Evolutionary conservation across 64 coral and sea anemone species (phyloP).

Genomic region (Montipora cactus): DNA sequence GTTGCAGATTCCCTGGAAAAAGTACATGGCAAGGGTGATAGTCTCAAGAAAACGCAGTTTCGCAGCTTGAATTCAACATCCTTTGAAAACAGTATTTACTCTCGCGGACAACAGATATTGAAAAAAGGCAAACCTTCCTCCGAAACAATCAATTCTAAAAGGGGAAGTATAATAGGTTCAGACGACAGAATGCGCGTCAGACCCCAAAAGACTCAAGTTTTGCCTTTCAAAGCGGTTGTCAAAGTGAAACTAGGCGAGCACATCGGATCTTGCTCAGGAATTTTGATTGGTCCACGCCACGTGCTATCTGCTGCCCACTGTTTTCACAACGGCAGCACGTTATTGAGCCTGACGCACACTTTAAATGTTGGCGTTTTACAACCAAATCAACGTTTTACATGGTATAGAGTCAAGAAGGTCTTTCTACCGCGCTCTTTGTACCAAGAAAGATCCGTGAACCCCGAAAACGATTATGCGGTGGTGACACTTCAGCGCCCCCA

Average conservation of each 20-base stretch:
- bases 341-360: background rate
- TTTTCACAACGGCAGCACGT: background rate
- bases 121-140: background rate
- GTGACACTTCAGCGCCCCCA: background rate
- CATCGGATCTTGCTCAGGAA: slow-evolving; percentile 7
- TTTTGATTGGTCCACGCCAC: slow-evolving; percentile 24
- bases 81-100: background rate
- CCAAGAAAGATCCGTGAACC: background rate
- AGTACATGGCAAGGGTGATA: background rate
- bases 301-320: slow-evolving; percentile 40
- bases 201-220: background rate
- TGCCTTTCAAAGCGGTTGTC: slow-evolving; percentile 36
- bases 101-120: background rate
- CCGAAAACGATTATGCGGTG: slow-evolving; percentile 15
- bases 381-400: slow-evolving; percentile 2
- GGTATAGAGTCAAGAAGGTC: background rate
- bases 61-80: background rate
- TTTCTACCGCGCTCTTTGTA: slow-evolving; percentile 32
- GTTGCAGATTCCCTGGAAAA: background rate
- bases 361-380: slow-evolving; percentile 27
- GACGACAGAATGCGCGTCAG: slow-evolving; percentile 14
- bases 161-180: slow-evolving; percentile 18
- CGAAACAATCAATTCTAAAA: slow-evolving; percentile 4
- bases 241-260: background rate
- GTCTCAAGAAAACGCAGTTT: background rate